These are phyloP conservation scores for Apamea sordens DNA, from an alignment of 2,888 invertebrate species.

Conservation along the genomic window DNA sequence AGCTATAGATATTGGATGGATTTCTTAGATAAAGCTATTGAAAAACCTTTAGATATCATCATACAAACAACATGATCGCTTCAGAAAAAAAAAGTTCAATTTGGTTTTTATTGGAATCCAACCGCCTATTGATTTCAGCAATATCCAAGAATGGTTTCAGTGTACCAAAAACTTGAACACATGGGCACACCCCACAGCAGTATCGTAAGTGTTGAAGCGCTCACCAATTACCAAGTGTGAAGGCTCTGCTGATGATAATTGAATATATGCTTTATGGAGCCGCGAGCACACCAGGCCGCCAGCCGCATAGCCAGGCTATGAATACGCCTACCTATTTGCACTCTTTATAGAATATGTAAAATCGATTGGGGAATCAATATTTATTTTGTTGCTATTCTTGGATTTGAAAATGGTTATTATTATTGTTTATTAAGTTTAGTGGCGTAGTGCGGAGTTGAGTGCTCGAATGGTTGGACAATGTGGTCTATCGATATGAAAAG, in stretches of 20 bases:
- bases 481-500: not conserved
- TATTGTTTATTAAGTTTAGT: slow-evolving; percentile 18
- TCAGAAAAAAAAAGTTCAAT: no score
- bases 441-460: not conserved
- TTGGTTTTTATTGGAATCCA: not conserved
- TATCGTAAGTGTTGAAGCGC: slow-evolving; percentile 78
- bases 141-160: not conserved
- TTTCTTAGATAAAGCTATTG: not conserved
- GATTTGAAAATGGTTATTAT: not conserved
- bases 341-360: slow-evolving; percentile 51
- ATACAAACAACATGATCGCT: no score
- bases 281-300: slow-evolving; percentile 21
- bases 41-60: not conserved
- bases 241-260: slow-evolving; percentile 83
- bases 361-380: slow-evolving; percentile 48
- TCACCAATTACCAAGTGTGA: slow-evolving; percentile 86
- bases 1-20: not conserved
- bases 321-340: slow-evolving; percentile 60
- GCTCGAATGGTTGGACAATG: not conserved
- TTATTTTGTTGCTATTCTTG: slow-evolving; percentile 36
- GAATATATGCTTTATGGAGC: slow-evolving; percentile 84
- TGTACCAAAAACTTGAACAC: slow-evolving; percentile 13
- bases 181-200: slow-evolving; percentile 61
- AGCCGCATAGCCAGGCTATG: slow-evolving; percentile 17
- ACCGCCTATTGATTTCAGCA: not conserved